Evolutionary conservation across 2,888 invertebrate species (phyloP).

Genomic region (Hypena proboscidalis): DNA sequence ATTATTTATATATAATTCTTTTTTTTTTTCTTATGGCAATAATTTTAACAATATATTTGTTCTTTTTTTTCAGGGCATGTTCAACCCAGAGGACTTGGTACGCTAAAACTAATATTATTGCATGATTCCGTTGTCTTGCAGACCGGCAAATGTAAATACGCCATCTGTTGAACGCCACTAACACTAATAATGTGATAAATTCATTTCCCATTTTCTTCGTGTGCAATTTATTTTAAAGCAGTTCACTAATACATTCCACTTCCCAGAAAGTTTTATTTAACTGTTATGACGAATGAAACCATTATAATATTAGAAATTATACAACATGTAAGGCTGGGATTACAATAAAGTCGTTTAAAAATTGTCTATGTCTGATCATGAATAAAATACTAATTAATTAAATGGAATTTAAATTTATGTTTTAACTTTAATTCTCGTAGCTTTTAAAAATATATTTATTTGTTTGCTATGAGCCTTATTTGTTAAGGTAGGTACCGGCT

Average conservation of each 20-base stretch:
- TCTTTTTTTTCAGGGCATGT: constrained; percentile 91
- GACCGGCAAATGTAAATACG: constrained; percentile 72
- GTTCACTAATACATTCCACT: constrained; percentile 61
- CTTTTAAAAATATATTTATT: not conserved
- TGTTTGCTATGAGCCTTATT: too few relatives aligned
- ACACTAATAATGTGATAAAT: constrained; percentile 36
- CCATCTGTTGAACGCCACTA: constrained; percentile 51
- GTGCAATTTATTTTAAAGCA: constrained; percentile 62
- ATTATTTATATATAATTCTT: too few relatives aligned
- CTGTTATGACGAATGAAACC: constrained; percentile 30
- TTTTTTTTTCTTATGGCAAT: too few relatives aligned
- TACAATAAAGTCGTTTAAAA: constrained; percentile 21
- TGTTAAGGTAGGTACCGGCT: too few relatives aligned
- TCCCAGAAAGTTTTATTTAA: constrained; percentile 32
- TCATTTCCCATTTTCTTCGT: constrained; percentile 49
- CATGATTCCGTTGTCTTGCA: constrained; percentile 69
- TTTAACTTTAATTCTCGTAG: not conserved
- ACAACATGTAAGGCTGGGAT: constrained; percentile 36
- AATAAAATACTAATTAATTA: too few relatives aligned
- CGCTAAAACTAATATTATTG: constrained; percentile 71
- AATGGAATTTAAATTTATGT: not conserved
- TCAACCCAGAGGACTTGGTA: constrained; percentile 93
- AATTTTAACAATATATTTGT: constrained; percentile 20
- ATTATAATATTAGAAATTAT: constrained; percentile 37
- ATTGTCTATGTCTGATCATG: too few relatives aligned